phyloP scores from a whole-genome alignment of 2,888 invertebrate genomes.

The Mesoligia furuncula region DNA sequence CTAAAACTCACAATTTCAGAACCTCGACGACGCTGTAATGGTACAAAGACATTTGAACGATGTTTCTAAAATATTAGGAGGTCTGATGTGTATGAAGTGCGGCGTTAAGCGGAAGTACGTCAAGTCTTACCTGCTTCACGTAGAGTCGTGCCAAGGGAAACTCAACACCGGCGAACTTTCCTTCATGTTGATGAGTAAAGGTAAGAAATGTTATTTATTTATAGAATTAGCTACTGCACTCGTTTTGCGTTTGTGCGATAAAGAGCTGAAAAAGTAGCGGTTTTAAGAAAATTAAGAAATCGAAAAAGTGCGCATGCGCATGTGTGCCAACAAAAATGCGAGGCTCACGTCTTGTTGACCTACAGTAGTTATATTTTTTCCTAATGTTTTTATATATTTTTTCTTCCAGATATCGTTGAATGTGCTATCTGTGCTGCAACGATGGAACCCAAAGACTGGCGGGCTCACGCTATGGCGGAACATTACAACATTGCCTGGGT shows the following conservation, averaged over 20 bases:
- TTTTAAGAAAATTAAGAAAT: not conserved
- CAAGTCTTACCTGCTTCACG: constrained; percentile 56
- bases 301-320: not conserved
- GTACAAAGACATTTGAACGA: constrained; percentile 56
- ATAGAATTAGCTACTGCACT: not conserved
- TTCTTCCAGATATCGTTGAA: constrained; percentile 44
- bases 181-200: constrained; percentile 23
- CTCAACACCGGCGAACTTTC: not conserved
- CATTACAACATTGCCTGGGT: constrained; percentile 91
- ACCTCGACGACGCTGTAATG: constrained; percentile 34
- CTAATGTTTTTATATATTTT: not conserved
- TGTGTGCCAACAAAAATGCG: not conserved
- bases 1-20: constrained; percentile 38
- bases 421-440: constrained; percentile 81
- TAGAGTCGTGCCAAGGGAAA: constrained; percentile 36
- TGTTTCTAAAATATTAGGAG: constrained; percentile 53
- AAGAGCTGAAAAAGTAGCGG: not conserved
- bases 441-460: constrained; percentile 82
- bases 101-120: constrained; percentile 66
- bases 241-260: not conserved
- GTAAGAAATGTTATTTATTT: constrained; percentile 17
- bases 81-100: constrained; percentile 64
- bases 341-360: not conserved
- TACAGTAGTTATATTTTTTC: not conserved
- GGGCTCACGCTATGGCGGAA: constrained; percentile 82